Conservation (phyloP, 2,888 invertebrate genomes). For the Agapostemon virescens region DNA sequence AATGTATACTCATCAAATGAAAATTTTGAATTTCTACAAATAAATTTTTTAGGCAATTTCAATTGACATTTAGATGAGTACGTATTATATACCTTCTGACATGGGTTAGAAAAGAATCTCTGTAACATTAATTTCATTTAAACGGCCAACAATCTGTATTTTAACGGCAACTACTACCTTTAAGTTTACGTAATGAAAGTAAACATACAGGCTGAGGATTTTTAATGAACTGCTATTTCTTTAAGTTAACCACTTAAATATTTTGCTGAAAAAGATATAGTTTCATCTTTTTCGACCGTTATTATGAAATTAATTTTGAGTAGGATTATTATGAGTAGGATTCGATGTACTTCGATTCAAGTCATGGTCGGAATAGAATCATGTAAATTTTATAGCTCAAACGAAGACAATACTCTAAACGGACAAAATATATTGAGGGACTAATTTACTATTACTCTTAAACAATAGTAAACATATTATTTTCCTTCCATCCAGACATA, state of each 20-base stretch:
- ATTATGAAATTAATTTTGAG: not conserved
- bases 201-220: not conserved
- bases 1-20: not conserved
- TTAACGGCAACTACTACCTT: no score
- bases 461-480: not conserved
- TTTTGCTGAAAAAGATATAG: not conserved
- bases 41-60: not conserved
- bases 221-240: not conserved
- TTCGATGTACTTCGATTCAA: not conserved
- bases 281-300: not conserved
- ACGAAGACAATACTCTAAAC: not conserved
- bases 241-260: not conserved
- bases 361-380: not conserved
- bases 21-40: not conserved
- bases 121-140: not conserved
- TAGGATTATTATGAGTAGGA: no score
- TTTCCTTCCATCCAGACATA: not conserved
- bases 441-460: not conserved
- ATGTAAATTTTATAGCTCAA: not conserved
- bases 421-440: not conserved
- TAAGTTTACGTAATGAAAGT: no score
- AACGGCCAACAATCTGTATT: no score
- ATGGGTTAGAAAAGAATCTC: no score
- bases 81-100: not conserved
- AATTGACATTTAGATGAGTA: not conserved